Evolutionary conservation across 1,140 invertebrate species (phyloP), one percentile per base, ranked within the genome.

Genomic region (Pseudoatta argentina): DNA sequence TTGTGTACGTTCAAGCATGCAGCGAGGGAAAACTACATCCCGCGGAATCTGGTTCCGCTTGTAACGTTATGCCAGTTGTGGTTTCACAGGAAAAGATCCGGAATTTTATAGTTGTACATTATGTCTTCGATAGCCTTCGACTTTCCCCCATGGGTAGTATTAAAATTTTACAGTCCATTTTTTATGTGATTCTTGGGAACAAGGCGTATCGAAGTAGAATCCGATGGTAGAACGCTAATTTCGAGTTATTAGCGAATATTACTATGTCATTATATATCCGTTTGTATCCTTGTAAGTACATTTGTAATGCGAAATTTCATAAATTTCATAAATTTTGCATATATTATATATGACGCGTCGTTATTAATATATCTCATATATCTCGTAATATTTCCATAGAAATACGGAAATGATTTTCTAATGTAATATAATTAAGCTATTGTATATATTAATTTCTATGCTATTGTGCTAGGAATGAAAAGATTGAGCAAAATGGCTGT

Each of bases 11-110:
- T 76, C 57, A 73, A 34, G 24, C 34, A 71, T 30, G 39, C 72
- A 34, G 55, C 79, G 55, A 73, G 67, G 69, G 69, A 61, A 83
- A 82, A 83, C 77, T 79, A 51, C 34, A 79, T 14, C 44, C 12
- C 16, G 30, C 1, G 39, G 79, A 73, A 83, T 83, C 79, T 73
- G 39, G 55, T 57, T 73, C 39, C 34, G 51, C 21, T 10, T n/a
- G 30, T 63, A 55, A 48, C 34, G 12, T 82, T 82, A 73, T 55
- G 14, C 67, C 21, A 82, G 7, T 34, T 66, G 39, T 10, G 78
- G 55, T 12, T 61, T 57, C 6, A 2, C 6, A 34, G 39, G 78
- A 24, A 72, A 83, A 83, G 34, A 34, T 83, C 18, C 55, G n/a
- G 55, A 7, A 44, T 48, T 48, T 72, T 48, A 34, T 14, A 34